phyloP scores from a whole-genome alignment of 2,888 invertebrate species.

The Meliscaeva auricollis region DNA sequence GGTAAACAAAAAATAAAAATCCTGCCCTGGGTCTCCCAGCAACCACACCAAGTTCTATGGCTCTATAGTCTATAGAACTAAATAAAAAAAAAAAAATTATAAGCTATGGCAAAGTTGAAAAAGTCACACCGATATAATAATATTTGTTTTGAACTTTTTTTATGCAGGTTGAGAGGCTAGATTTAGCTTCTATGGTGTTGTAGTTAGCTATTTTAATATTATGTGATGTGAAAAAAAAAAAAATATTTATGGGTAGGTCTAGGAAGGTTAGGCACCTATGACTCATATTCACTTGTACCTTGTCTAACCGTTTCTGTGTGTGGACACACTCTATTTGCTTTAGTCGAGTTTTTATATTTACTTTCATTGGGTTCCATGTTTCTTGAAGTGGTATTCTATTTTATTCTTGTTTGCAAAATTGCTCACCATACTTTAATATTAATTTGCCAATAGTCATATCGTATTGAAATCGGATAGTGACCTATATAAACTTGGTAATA shows the following conservation, averaged over 20 bases:
- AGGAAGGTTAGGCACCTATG: background rate
- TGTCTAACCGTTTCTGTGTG: too few relatives aligned
- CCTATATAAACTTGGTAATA: too few relatives aligned
- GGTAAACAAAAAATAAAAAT: conserved; percentile 17
- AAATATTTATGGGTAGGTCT: background rate
- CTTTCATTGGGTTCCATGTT: too few relatives aligned
- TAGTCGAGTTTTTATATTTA: too few relatives aligned
- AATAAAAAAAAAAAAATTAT: conserved; percentile 19
- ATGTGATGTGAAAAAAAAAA: conserved; percentile 8
- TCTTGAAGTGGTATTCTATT: too few relatives aligned
- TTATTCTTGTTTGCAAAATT: too few relatives aligned
- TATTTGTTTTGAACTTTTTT: conserved; percentile 35
- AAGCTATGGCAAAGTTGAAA: conserved; percentile 37
- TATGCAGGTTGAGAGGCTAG: conserved; percentile 30
- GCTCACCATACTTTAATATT: too few relatives aligned
- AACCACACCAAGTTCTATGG: background rate
- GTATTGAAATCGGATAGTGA: too few relatives aligned
- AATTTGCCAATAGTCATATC: too few relatives aligned
- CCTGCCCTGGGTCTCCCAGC: background rate
- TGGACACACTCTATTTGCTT: too few relatives aligned
- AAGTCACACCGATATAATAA: conserved; percentile 46
- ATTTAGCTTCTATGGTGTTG: background rate
- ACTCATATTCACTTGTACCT: background rate
- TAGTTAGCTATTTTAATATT: conserved; percentile 9
- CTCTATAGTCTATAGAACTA: background rate